These are phyloP conservation scores for Drosophila lutescens DNA, from an alignment of 2,888 invertebrate genomes.

Conservation along the genomic window DNA sequence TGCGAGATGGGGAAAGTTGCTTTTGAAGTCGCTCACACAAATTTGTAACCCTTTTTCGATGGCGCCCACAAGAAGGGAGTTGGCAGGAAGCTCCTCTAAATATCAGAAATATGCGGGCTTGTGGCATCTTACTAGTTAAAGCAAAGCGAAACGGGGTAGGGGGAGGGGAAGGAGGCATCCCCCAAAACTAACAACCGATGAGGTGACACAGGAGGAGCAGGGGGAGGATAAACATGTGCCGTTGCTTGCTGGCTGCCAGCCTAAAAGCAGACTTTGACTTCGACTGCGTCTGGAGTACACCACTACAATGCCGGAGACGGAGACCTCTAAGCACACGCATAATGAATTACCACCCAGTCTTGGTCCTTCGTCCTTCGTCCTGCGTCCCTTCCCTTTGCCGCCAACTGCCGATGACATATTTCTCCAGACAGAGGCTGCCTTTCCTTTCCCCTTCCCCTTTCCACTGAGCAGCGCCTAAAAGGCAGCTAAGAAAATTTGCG, in stretches of 20 bases:
- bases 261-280: constrained; percentile 68
- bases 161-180: constrained; percentile 21
- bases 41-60: constrained; percentile 63
- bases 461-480: constrained; percentile 71
- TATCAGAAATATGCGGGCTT: constrained; percentile 70
- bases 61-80: constrained; percentile 45
- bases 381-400: not conserved
- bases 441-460: not conserved
- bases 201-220: constrained; percentile 1
- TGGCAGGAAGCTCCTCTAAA: constrained; percentile 47
- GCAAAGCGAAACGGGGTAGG: constrained; percentile 39
- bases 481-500: constrained; percentile 81
- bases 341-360: constrained; percentile 75
- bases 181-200: constrained; percentile 40
- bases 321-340: constrained; percentile 80
- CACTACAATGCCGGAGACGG: constrained; percentile 69
- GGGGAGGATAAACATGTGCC: constrained; percentile 29
- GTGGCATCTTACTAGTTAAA: constrained; percentile 71
- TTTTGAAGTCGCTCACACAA: constrained; percentile 70
- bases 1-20: constrained; percentile 48
- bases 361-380: constrained; percentile 2
- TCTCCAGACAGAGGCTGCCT: constrained; percentile 71
- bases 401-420: constrained; percentile 73
- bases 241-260: constrained; percentile 49
- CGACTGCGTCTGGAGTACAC: constrained; percentile 40